Conservation (phyloP, 2,797 vertebrate species). For the Alcedo atthis region DNA sequence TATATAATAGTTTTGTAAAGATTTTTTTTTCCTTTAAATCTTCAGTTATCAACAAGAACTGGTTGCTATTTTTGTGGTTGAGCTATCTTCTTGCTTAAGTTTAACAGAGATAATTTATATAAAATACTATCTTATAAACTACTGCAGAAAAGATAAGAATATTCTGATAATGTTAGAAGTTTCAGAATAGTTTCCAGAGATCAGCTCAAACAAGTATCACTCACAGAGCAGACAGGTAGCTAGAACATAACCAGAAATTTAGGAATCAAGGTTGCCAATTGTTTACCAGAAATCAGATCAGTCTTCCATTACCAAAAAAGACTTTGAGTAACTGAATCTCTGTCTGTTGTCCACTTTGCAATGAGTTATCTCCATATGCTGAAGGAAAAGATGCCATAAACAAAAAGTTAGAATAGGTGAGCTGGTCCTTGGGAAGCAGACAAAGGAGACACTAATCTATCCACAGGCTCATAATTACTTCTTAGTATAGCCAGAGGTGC, state of each 20-base stretch:
- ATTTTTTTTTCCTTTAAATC: background rate
- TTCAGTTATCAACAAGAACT: background rate
- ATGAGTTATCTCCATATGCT: background rate
- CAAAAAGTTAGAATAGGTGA: background rate
- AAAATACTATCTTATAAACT: background rate
- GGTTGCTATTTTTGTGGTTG: background rate
- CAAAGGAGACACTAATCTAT: background rate
- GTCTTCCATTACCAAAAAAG: background rate
- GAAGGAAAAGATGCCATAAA: background rate
- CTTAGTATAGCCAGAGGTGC: background rate
- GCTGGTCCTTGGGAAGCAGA: background rate
- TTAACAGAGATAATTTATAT: background rate
- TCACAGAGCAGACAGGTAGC: background rate
- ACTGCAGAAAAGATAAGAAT: background rate
- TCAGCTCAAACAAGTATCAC: background rate
- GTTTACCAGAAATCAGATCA: background rate
- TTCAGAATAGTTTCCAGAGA: background rate
- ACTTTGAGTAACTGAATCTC: background rate
- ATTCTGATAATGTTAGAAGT: background rate
- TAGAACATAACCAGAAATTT: background rate
- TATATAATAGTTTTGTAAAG: background rate
- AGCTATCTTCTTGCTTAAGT: background rate
- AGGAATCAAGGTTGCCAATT: background rate
- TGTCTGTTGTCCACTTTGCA: background rate
- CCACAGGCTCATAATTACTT: background rate